Percentiles rank a stretch among this genome's conserved stretches.
phyloP scores from a whole-genome alignment of 2,113 vertebrate genomes.

The Phylloscopus trochiloides region DNA sequence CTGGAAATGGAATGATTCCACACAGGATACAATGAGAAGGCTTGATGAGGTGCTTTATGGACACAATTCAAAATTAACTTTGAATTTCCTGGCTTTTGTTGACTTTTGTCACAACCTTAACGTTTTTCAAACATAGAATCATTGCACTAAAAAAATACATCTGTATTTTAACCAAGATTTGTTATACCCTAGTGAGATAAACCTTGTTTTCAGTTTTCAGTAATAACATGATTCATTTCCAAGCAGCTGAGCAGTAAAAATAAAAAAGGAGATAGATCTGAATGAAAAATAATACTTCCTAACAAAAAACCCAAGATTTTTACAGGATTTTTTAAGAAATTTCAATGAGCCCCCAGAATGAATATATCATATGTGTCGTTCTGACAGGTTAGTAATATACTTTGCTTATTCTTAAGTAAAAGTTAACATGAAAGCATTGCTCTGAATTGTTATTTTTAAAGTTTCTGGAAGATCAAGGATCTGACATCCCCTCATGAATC shows the following conservation, averaged over 20 bases:
- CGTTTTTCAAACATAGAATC: constrained; percentile 56
- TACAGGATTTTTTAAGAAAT: background rate
- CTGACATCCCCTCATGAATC: background rate
- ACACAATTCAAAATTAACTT: constrained; percentile 55
- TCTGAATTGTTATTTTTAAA: background rate
- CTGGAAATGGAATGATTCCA: constrained; percentile 12
- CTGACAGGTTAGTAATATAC: background rate
- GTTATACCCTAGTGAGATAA: constrained; percentile 50
- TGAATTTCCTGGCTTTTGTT: constrained; percentile 61
- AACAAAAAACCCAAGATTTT: background rate
- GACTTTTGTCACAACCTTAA: constrained; percentile 55
- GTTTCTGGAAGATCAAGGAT: background rate
- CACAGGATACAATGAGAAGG: background rate
- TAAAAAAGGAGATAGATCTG: background rate
- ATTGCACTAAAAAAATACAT: constrained; percentile 21
- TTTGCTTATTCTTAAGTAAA: background rate
- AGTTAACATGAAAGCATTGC: background rate
- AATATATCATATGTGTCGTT: background rate
- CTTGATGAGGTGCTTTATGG: constrained; percentile 65
- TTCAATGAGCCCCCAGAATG: background rate
- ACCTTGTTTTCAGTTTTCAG: constrained; percentile 44
- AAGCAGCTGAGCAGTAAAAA: background rate
- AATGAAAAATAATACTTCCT: constrained; percentile 39
- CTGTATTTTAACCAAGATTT: constrained; percentile 52
- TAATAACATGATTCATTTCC: constrained; percentile 48